Base-by-base conservation (phyloP, 2,797 vertebrate genomes). In the Eulemur albifrons region DNA sequence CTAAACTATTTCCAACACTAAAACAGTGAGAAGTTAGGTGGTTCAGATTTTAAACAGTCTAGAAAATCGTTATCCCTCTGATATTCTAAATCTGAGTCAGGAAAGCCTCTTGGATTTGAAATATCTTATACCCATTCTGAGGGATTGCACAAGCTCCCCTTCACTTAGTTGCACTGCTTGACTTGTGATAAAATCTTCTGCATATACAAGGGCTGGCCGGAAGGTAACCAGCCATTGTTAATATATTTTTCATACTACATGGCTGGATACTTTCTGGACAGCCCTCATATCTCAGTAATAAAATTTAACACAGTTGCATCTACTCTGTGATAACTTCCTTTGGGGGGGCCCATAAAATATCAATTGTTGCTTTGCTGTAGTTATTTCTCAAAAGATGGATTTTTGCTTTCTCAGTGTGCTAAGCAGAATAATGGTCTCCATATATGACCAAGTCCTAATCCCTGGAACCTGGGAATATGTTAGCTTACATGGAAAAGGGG, bases 171-270 rank as follows among this genome's bases (percentile, higher is more conserved):
- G 11, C 21, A 59, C 75, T 85, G 15, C 15, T 88, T 82, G 30
- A 5, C 59, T 95, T 95, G 35, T 61, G 48, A 83, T 72, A 91
- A 97, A 93, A 84, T 86, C 75, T 90, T 63, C 45, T 45, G 13
- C 10, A 35, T 65, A 18, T n/a, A 59, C 25, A 25, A 59, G 23
- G 57, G 57, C 23, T 59, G 25, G 25, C 57, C 9, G 1, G 57
- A 59, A 59, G 27, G 23, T 59, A 27, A 12, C 57, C 57, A 59
- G 57, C 57, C 57, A 59, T 27, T 59, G 57, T 59, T 59, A 59
- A 59, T 59, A 27, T 59, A 27, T 25, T 59, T 27, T 12, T 11
- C 57, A 59, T 25, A 59, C 12, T 59, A 12, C 57, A 59, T 59
- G 57, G 57, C 57, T 27, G 57, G 57, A 59, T 59, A 59, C 57